Percentiles rank a stretch among this genome's conserved stretches.
Evolutionary conservation across 2,797 vertebrate genomes (phyloP).

Genomic region (Novumbra hubbsi): DNA sequence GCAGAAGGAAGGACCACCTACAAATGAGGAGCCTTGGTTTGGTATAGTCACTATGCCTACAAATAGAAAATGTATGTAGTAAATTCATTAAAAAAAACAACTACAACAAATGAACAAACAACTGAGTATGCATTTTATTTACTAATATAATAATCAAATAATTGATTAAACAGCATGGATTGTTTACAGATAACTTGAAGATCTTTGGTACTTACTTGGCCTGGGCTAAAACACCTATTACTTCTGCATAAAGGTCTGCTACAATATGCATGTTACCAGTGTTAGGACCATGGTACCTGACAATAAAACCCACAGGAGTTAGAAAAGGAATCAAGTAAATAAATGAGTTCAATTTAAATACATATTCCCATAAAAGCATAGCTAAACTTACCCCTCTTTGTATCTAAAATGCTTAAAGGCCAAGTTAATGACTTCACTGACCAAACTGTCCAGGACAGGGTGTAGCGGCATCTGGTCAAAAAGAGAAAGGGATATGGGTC

Average conservation of each 20-base stretch:
- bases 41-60: not conserved
- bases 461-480: conserved; percentile 90
- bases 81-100: not conserved
- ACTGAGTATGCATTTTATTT: no score
- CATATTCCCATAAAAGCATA: conserved; percentile 22
- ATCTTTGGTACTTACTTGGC: conserved; percentile 84
- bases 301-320: not conserved
- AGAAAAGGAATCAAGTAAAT: not conserved
- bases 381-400: conserved; percentile 89
- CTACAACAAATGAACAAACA: not conserved
- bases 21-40: not conserved
- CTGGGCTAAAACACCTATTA: conserved; percentile 93
- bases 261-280: conserved; percentile 99
- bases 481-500: conserved; percentile 34
- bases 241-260: conserved; percentile 97
- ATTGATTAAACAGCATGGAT: not conserved
- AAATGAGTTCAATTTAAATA: not conserved
- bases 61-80: not conserved
- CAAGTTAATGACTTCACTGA: conserved; percentile 94
- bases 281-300: conserved; percentile 96
- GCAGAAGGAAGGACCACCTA: not conserved
- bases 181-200: not conserved
- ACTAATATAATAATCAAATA: not conserved
- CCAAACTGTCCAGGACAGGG: conserved; percentile 91
- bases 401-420: conserved; percentile 99